A percentile compares a stretch with the other conserved stretches of the same genome.
These are phyloP conservation scores for Trididemnum nubilum DNA, from an alignment of 23 tunicate species.

Conservation along the genomic window DNA sequence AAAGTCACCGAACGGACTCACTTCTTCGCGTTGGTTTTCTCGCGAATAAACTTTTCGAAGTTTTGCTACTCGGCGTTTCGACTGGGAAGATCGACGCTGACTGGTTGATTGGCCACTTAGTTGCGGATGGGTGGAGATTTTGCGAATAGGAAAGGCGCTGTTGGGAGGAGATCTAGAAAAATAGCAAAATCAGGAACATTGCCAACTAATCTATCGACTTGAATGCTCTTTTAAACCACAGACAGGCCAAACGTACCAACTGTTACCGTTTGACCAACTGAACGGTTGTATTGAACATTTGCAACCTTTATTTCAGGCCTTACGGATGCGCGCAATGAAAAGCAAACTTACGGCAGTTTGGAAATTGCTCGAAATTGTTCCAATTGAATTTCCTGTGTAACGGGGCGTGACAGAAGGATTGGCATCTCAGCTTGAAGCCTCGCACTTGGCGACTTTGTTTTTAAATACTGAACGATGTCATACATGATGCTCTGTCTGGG, in stretches of 20 bases:
- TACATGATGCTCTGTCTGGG: conserved; percentile 91
- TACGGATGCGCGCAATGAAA: no score
- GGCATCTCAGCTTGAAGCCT: conserved; percentile 80
- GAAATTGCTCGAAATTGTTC: conserved; percentile 80
- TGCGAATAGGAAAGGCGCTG: conserved; percentile 45
- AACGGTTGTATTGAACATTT: no score
- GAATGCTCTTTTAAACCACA: no score
- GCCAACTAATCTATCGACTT: no score
- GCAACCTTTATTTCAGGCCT: no score
- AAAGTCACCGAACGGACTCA: no score
- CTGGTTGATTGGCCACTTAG: neutral
- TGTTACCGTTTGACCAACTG: no score
- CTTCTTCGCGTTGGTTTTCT: conserved; percentile 3
- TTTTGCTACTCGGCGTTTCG: conserved; percentile 66
- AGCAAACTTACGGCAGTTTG: conserved; percentile 66
- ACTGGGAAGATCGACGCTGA: conserved; percentile 73
- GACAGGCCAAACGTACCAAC: no score
- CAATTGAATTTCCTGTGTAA: conserved; percentile 80
- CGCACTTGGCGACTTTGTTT: conserved; percentile 72
- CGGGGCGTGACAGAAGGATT: conserved; percentile 73
- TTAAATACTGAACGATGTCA: conserved; percentile 81
- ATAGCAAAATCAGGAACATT: no score
- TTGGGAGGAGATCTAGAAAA: conserved; percentile 48
- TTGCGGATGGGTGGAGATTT: neutral
- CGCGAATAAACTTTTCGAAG: conserved; percentile 59